Evolutionary conservation across 2,797 vertebrate genomes (phyloP).

Genomic region (Sebastes kiyomatsui): DNA sequence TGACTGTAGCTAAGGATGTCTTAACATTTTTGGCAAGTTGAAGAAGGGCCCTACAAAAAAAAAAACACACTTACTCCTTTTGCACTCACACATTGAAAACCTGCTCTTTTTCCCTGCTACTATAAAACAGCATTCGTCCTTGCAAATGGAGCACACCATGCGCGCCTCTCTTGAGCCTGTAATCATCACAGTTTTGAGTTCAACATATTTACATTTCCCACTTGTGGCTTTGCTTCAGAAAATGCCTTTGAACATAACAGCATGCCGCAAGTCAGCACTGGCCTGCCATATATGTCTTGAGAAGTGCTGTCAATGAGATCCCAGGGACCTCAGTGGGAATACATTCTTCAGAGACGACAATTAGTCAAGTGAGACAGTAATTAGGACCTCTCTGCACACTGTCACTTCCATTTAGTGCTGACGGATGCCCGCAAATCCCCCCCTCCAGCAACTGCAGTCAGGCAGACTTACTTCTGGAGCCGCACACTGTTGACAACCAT

Average conservation of each 20-base stretch:
- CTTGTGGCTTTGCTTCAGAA: conserved; percentile 17
- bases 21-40: conserved; percentile 31
- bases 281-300: conserved; percentile 43
- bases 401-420: conserved; percentile 79
- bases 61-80: neutral
- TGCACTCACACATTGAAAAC: conserved; percentile 3
- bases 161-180: conserved; percentile 1
- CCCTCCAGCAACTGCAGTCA: conserved; percentile 43
- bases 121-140: neutral
- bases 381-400: conserved; percentile 80
- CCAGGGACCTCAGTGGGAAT: conserved; percentile 60
- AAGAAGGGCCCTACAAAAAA: conserved; percentile 1
- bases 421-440: conserved; percentile 59
- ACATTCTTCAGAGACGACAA: conserved; percentile 75
- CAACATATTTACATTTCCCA: conserved; percentile 29
- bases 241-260: conserved; percentile 36
- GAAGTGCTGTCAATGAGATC: conserved; percentile 54
- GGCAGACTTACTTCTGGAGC: conserved; percentile 51
- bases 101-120: neutral
- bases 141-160: neutral
- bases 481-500: conserved; percentile 47
- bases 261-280: conserved; percentile 11
- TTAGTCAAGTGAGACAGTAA: conserved; percentile 81
- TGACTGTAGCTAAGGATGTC: conserved; percentile 35
- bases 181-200: conserved; percentile 15